Conservation (phyloP, 1,140 invertebrate species). For the Cydia amplana region DNA sequence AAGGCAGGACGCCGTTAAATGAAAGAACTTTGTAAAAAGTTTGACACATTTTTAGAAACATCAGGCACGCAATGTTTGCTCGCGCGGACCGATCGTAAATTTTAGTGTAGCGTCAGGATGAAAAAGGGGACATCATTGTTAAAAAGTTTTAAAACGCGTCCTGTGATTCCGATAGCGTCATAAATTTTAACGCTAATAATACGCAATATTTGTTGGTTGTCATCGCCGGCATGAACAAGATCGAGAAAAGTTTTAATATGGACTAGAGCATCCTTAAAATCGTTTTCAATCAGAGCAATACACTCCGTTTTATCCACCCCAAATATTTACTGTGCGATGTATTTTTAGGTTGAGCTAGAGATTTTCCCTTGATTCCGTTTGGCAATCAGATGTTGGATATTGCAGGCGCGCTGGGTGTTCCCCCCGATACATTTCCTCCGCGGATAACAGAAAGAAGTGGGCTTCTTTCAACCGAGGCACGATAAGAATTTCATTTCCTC, state of each 20-base stretch:
- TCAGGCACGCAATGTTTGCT: conserved; percentile 72
- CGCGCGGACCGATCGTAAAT: conserved; percentile 71
- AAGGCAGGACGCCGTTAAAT: conserved; percentile 75
- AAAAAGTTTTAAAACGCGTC: conserved; percentile 71
- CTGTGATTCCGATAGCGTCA: conserved; percentile 61
- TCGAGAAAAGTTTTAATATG: neutral
- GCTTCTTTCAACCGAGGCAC: conserved; percentile 67
- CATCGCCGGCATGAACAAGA: conserved; percentile 10
- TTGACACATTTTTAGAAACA: conserved; percentile 79
- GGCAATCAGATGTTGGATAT: conserved; percentile 73
- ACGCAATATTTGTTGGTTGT: conserved; percentile 21
- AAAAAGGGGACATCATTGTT: conserved; percentile 77
- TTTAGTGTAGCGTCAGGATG: conserved; percentile 75
- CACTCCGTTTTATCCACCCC: conserved; percentile 34
- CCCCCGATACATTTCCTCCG: conserved; percentile 70
- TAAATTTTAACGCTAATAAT: conserved; percentile 29
- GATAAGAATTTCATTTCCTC: conserved; percentile 80
- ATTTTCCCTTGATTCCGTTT: conserved; percentile 63
- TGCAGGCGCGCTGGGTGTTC: conserved; percentile 53
- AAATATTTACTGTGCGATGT: conserved; percentile 45
- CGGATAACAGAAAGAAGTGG: conserved; percentile 74
- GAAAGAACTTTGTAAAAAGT: conserved; percentile 78
- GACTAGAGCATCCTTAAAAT: conserved; percentile 8
- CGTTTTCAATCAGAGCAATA: conserved; percentile 41
- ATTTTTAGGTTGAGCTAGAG: conserved; percentile 50